Percentiles rank a stretch among this genome's conserved stretches.
Conservation (phyloP, 2,113 vertebrate genomes). For the Ariopsis seemanni region DNA sequence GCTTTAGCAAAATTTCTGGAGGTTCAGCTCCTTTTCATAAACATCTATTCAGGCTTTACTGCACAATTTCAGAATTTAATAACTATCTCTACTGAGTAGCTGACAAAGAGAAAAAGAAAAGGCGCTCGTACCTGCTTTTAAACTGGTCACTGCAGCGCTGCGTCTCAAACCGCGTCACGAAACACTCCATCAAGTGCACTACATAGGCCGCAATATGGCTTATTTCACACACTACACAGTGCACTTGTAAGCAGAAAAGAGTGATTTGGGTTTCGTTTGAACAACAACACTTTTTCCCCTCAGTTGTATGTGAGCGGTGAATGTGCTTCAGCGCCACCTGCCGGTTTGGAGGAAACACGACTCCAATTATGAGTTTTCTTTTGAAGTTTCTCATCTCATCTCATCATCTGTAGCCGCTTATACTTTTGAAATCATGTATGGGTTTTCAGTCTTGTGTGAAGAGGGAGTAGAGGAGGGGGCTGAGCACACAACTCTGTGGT, state of each 20-base stretch:
- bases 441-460: too few relatives aligned
- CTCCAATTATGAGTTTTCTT: too few relatives aligned
- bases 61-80: background rate
- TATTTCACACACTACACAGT: background rate
- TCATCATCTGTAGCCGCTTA: too few relatives aligned
- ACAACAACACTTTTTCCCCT: background rate
- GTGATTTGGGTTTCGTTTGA: background rate
- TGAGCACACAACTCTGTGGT: too few relatives aligned
- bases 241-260: background rate
- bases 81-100: background rate
- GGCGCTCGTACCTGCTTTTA: background rate
- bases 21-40: background rate
- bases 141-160: background rate
- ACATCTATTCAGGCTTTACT: background rate
- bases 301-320: background rate
- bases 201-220: background rate
- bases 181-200: background rate
- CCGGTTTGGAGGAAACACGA: background rate
- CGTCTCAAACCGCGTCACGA: too few relatives aligned
- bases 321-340: background rate
- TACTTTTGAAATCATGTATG: too few relatives aligned
- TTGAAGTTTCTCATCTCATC: too few relatives aligned
- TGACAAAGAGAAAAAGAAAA: background rate
- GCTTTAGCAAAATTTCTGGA: background rate
- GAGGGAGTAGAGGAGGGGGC: too few relatives aligned